Percentiles rank a stretch among this genome's conserved stretches.
These are phyloP conservation scores for Dynastes maya DNA, from an alignment of 2,888 invertebrate species.

Conservation along the genomic window DNA sequence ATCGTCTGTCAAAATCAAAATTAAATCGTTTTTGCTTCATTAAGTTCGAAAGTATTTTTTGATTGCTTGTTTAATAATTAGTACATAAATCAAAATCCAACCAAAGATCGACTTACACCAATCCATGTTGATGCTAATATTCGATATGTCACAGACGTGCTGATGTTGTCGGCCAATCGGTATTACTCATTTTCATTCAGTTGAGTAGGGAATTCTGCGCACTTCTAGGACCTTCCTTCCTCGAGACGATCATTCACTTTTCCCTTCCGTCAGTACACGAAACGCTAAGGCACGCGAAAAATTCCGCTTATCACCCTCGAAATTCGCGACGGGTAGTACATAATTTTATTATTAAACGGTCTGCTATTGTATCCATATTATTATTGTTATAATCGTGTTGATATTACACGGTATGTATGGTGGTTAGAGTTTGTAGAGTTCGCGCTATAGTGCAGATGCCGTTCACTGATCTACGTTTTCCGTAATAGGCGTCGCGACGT, in stretches of 20 bases:
- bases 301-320: background rate
- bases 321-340: background rate
- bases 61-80: background rate
- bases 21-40: background rate
- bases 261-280: background rate
- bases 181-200: constrained; percentile 32
- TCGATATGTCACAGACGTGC: constrained; percentile 21
- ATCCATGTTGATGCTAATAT: constrained; percentile 46
- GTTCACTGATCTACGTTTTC: constrained; percentile 56
- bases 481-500: constrained; percentile 64
- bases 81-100: background rate
- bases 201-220: constrained; percentile 23
- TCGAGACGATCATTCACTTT: constrained; percentile 34
- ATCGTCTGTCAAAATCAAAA: background rate
- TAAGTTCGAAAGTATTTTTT: too few species aligned
- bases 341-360: too few species aligned
- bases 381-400: constrained; percentile 8
- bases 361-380: too few species aligned
- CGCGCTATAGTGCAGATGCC: constrained; percentile 47
- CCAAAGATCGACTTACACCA: constrained; percentile 47
- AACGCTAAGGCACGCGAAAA: constrained; percentile 1
- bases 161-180: constrained; percentile 11
- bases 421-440: constrained; percentile 30
- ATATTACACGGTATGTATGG: constrained; percentile 5
- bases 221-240: constrained; percentile 32